phyloP scores from a whole-genome alignment of 2,888 invertebrate genomes.

The Apodemia hepburni region DNA sequence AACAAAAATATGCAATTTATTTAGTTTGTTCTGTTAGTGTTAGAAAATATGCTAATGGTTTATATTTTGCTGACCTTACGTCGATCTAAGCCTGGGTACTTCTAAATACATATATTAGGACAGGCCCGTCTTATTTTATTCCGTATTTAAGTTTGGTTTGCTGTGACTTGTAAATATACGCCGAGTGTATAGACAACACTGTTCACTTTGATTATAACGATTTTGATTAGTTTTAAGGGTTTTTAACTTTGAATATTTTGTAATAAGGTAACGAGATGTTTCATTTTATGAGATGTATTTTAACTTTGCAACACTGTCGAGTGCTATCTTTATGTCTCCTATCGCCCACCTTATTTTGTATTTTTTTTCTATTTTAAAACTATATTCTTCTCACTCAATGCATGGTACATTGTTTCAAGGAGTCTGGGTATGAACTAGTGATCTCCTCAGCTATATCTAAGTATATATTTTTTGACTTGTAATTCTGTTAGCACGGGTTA shows the following conservation, averaged over 20 bases:
- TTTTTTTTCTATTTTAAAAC: too few species aligned
- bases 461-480: too few species aligned
- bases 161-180: constrained; percentile 17
- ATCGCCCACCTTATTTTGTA: not conserved
- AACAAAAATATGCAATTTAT: constrained; percentile 19
- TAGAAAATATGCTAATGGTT: constrained; percentile 25
- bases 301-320: constrained; percentile 1
- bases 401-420: too few species aligned
- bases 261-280: not conserved
- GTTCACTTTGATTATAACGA: constrained; percentile 11
- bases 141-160: constrained; percentile 14
- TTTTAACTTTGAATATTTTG: constrained; percentile 15
- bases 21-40: constrained; percentile 35
- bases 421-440: too few species aligned
- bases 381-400: too few species aligned
- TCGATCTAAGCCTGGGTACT: constrained; percentile 27
- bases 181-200: not conserved
- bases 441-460: too few species aligned
- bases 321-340: not conserved
- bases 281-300: not conserved
- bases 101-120: constrained; percentile 18
- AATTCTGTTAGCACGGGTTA: too few species aligned
- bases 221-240: constrained; percentile 19
- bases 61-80: constrained; percentile 24
- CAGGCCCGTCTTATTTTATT: constrained; percentile 28